Percentiles rank a stretch among this genome's conserved stretches.
phyloP scores from a whole-genome alignment of 2,113 vertebrate species.

The Pseudorhombus dupliciocellatus region DNA sequence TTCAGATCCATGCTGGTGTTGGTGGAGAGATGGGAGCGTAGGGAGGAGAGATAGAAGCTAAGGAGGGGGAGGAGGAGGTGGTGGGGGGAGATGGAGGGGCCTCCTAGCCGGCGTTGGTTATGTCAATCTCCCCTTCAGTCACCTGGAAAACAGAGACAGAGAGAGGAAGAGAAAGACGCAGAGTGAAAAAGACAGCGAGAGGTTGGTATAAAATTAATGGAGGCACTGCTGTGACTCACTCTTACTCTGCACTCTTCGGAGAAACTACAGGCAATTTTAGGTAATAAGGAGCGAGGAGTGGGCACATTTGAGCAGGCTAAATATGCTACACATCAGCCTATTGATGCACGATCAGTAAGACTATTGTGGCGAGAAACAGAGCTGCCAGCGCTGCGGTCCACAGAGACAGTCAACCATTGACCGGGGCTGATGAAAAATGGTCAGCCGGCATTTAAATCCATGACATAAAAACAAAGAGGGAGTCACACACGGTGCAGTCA shows the following conservation, averaged over 20 bases:
- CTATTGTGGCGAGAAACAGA: conserved; percentile 60
- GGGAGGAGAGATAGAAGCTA: conserved; percentile 24
- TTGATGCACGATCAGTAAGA: conserved; percentile 62
- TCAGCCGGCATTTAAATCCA: conserved; percentile 53
- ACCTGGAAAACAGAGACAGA: conserved; percentile 69
- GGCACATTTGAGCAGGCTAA: conserved; percentile 62
- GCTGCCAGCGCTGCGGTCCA: conserved; percentile 50
- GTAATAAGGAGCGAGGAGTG: conserved; percentile 38
- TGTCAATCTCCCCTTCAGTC: conserved; percentile 69
- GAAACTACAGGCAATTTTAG: conserved; percentile 50
- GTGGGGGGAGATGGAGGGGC: conserved; percentile 33
- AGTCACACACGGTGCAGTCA: conserved; percentile 37
- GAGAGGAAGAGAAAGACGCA: conserved; percentile 28
- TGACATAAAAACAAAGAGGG: conserved; percentile 43
- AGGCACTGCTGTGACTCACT: conserved; percentile 56
- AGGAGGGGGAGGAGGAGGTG: conserved; percentile 16
- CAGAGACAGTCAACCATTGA: conserved; percentile 53
- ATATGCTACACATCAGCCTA: conserved; percentile 60
- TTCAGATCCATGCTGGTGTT: conserved; percentile 89
- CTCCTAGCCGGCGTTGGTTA: conserved; percentile 59
- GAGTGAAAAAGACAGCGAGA: conserved; percentile 43
- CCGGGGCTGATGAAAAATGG: conserved; percentile 60
- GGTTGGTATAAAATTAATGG: conserved; percentile 61
- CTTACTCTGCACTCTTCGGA: conserved; percentile 33
- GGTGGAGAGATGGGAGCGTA: neutral